Evolutionary conservation across 2,888 invertebrate species (phyloP).

Genomic region (Dendrolimus pini): DNA sequence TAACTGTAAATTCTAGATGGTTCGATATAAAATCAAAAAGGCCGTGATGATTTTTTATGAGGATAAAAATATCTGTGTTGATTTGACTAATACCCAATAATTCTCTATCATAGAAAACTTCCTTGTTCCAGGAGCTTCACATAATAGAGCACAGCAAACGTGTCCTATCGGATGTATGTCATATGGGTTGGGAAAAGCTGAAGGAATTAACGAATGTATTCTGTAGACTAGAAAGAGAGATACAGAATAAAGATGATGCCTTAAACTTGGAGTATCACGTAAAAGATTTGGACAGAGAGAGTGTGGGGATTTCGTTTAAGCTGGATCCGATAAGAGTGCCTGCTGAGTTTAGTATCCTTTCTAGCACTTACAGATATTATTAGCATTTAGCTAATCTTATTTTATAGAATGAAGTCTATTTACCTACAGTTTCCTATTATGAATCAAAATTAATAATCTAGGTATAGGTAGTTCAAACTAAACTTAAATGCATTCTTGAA

Average conservation of each 20-base stretch:
- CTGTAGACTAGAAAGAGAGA: slow-evolving; percentile 82
- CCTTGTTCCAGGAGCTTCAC: slow-evolving; percentile 54
- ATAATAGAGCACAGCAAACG: slow-evolving; percentile 66
- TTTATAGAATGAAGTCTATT: no score
- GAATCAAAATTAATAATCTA: no score
- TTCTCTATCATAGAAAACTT: background rate
- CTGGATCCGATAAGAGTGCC: slow-evolving; percentile 86
- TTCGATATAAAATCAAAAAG: no score
- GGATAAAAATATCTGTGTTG: no score
- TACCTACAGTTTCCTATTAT: no score
- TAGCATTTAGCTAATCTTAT: no score
- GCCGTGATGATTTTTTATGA: no score
- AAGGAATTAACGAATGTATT: slow-evolving; percentile 84
- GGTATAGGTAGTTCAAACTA: no score
- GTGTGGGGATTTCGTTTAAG: slow-evolving; percentile 88
- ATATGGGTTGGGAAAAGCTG: slow-evolving; percentile 85
- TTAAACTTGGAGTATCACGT: slow-evolving; percentile 85
- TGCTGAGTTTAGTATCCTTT: slow-evolving; percentile 37
- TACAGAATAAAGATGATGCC: slow-evolving; percentile 89
- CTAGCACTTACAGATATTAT: no score
- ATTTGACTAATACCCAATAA: no score
- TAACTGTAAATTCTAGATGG: no score
- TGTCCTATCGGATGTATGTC: slow-evolving; percentile 57
- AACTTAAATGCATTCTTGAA: no score
- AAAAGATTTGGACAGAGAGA: slow-evolving; percentile 83